Evolutionary conservation across 2,888 invertebrate species (phyloP).

Genomic region (Corbicula japonica): DNA sequence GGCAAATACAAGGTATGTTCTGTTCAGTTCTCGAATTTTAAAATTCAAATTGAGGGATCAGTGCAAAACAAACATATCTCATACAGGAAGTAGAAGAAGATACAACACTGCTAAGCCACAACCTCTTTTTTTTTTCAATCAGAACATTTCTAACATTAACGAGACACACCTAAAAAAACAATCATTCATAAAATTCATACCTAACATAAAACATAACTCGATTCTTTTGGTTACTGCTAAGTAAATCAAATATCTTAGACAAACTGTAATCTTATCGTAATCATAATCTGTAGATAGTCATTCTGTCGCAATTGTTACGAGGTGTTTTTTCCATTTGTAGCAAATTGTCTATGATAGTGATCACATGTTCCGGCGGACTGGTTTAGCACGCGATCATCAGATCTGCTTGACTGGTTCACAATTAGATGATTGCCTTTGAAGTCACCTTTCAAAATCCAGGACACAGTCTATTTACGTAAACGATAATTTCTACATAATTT

Average conservation of each 20-base stretch:
- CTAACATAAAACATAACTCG: no score
- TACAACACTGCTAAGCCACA: no score
- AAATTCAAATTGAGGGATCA: no score
- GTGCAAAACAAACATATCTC: no score
- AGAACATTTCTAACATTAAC: no score
- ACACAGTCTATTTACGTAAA: conserved; percentile 21
- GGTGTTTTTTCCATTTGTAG: conserved; percentile 34
- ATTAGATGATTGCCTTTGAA: conserved; percentile 57
- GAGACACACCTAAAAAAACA: no score
- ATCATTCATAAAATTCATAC: no score
- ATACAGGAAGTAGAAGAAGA: no score
- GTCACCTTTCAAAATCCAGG: conserved; percentile 30
- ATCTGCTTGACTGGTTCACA: conserved; percentile 57
- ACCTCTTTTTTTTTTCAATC: no score
- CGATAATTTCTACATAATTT: neutral
- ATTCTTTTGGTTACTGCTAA: no score
- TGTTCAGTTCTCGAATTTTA: no score
- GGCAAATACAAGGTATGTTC: no score
- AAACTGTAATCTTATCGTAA: conserved; percentile 21
- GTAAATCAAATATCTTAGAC: conserved; percentile 15
- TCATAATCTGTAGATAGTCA: conserved; percentile 36
- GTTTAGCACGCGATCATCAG: conserved; percentile 61
- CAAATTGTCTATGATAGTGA: conserved; percentile 43
- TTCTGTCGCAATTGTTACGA: conserved; percentile 36
- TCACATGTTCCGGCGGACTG: conserved; percentile 41